Base-by-base conservation (phyloP, 2,113 vertebrate genomes). In the Pampusana beccarii region DNA sequence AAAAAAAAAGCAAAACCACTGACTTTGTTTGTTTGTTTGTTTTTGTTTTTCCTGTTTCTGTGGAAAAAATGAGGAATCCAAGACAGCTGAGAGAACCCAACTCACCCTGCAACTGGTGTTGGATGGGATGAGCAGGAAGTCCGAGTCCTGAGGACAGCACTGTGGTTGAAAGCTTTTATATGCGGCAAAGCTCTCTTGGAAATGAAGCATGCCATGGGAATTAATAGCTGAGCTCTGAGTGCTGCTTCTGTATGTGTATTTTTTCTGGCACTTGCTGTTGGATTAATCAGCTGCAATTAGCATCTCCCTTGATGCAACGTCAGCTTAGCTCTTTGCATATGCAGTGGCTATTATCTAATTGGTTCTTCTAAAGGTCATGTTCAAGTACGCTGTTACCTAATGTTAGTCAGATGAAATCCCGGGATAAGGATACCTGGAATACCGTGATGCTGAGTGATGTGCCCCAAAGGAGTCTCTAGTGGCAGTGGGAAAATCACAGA, bases 201-300 rank as follows among this genome's bases (percentile, higher is more conserved):
- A 51, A 18, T 97, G 96, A 97, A 75, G 65, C 94, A 97, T 42
- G 60, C 33, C 86, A 44, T 24, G 94, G 91, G 96, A 96, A 97
- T 97, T 28, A 96, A 86, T 88, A 95, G 94, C 92, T 92, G 83
- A 93, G 94, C 91, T 4, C 34, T 96, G 91, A 95, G 83, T 87
- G 72, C 94, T 75, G 51, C 80, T 83, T 77, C 88, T 91, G 56
- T 21, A 8, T 28, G 70, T 69, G 4, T 70, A 56, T 92, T 82
- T 84, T 86, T 72, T 6, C 91, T 83, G 88, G 82, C 46, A 21
- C 94, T 86, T 50, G 21, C 88, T 48, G 5, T 1, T 10, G 50
- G 71, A 73, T 93, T 97, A 72, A 95, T 94, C 92, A 95, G 51
- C 91, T 33, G 36, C 92, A 97, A 94, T 96, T 97, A 97, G 50